Base-by-base conservation (phyloP, 2,797 vertebrate genomes). In the Pantherophis alleghaniensis region DNA sequence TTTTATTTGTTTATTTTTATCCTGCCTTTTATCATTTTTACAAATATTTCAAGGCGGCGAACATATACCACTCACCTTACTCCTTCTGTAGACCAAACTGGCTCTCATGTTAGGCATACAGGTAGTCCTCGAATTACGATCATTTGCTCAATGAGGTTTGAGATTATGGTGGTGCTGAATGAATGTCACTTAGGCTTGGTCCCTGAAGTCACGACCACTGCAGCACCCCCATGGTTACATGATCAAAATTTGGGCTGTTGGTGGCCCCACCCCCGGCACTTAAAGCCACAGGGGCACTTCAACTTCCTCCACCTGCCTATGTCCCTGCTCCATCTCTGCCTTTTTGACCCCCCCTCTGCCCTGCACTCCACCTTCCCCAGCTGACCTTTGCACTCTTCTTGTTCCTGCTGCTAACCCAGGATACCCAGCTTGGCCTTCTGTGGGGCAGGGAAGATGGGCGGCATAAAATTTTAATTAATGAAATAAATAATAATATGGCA, bases 231-330 rank as follows among this genome's bases (percentile, higher is more conserved):
- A n/a, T 14, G 5, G 66, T 69, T 28, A 69, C 14, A 6, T 69
- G 12, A 69, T 69, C 14, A 32, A 69, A 69, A 16, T 32, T 69
- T 6, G 5, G n/a, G n/a, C n/a, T 6, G 2, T 69, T 69, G 66
- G 66, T n/a, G n/a, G 5, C 66, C 66, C 12, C 12, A 5, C 0
- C 1, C 55, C 3, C 2, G 0, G 5, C 4, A n/a, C 12, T 66
- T 66, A 66, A n/a, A 14, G 5, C 63, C 5, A 2, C n/a, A 32
- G 66, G 5, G 63, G 28, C 14, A 32, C 3, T 63, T 63, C 24
- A 28, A 63, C 61, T 63, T 11, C 26, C 26, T 26, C 61, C 10
- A 26, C 61, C 14, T 1, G 13, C n/a, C 66, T 32, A 16, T 69
- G n/a, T 69, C 66, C 66, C 13, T 13, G 4, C 2, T 32, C 13